Conservation (phyloP, 2,888 invertebrate genomes). For the Reticulitermes lucifugus region DNA sequence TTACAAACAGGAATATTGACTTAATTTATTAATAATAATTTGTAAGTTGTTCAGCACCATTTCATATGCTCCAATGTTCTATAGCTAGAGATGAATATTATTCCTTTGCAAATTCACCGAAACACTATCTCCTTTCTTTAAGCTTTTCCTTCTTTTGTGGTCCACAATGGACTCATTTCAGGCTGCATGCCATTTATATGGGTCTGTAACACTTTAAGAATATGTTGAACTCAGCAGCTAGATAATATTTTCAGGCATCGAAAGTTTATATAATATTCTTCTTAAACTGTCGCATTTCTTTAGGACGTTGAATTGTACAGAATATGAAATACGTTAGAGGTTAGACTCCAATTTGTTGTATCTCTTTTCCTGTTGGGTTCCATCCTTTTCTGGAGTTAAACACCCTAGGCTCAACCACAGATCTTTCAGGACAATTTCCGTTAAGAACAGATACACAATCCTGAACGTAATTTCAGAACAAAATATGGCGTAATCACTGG, state of each 20-base stretch:
- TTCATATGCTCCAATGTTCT: too few relatives aligned
- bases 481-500: too few relatives aligned
- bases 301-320: background rate
- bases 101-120: too few relatives aligned
- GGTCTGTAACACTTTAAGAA: background rate
- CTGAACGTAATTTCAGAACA: too few relatives aligned
- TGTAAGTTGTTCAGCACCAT: too few relatives aligned
- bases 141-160: background rate
- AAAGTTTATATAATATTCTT: constrained; percentile 22
- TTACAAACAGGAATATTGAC: too few relatives aligned
- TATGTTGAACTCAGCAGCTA: constrained; percentile 3
- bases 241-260: constrained; percentile 31
- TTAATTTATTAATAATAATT: too few relatives aligned
- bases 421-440: too few relatives aligned
- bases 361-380: background rate
- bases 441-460: too few relatives aligned
- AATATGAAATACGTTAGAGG: background rate
- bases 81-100: too few relatives aligned
- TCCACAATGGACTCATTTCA: background rate
- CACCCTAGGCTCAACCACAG: background rate
- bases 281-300: constrained; percentile 12
- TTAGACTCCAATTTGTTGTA: background rate
- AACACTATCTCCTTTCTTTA: background rate
- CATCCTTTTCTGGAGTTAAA: background rate
- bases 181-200: constrained; percentile 8